phyloP scores from a whole-genome alignment of 2,888 invertebrate species.

The Kuschelorhynchus macadamiae region DNA sequence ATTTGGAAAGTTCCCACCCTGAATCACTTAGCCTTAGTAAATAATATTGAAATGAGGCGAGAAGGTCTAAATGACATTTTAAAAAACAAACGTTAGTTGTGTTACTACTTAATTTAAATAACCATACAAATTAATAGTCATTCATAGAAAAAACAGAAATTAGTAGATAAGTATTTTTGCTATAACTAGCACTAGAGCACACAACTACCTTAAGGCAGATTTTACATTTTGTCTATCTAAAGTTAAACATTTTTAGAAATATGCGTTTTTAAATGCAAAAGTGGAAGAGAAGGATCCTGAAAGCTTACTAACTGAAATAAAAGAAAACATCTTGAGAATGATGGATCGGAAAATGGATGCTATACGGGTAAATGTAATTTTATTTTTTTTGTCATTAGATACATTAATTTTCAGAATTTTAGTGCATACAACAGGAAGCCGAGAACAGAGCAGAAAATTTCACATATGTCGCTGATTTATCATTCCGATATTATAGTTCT shows the following conservation, averaged over 20 bases:
- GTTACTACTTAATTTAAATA: too few species aligned
- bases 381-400: neutral
- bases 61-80: too few species aligned
- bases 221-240: too few species aligned
- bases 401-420: conserved; percentile 55
- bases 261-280: conserved; percentile 82
- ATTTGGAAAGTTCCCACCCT: too few species aligned
- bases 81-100: too few species aligned
- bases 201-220: too few species aligned
- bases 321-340: conserved; percentile 87
- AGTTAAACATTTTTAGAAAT: conserved; percentile 80
- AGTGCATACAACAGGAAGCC: conserved; percentile 84
- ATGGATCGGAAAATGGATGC: conserved; percentile 90
- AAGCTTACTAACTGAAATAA: conserved; percentile 83
- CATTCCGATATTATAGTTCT: conserved; percentile 82
- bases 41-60: too few species aligned
- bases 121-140: too few species aligned
- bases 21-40: too few species aligned
- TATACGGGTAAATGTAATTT: conserved; percentile 75
- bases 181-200: too few species aligned
- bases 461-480: conserved; percentile 69
- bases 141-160: too few species aligned
- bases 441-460: conserved; percentile 78
- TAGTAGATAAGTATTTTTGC: too few species aligned
- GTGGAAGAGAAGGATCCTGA: conserved; percentile 86